These are phyloP conservation scores for Ips nitidus DNA, from an alignment of 1,140 invertebrate genomes.

Conservation along the genomic window DNA sequence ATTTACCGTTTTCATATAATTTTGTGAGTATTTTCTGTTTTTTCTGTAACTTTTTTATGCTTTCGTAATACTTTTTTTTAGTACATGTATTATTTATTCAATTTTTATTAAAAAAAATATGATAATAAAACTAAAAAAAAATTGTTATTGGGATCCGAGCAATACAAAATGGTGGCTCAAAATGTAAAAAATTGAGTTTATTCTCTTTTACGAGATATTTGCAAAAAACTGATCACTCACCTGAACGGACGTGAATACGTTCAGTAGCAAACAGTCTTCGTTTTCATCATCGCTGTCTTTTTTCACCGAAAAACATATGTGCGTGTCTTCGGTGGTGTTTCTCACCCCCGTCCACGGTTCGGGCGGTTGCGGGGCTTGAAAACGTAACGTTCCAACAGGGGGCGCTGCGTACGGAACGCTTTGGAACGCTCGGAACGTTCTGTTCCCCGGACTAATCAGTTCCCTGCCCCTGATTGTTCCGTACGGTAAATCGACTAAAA, in stretches of 20 bases:
- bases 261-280: constrained; percentile 27
- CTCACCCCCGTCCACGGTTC: constrained; percentile 12
- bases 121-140: too few species aligned
- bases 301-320: constrained; percentile 27
- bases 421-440: constrained; percentile 24
- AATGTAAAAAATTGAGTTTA: too few species aligned
- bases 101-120: too few species aligned
- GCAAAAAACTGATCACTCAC: too few species aligned
- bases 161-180: too few species aligned
- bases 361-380: constrained; percentile 23
- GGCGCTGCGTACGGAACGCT: constrained; percentile 25
- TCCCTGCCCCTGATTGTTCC: constrained; percentile 13
- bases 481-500: constrained; percentile 21
- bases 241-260: constrained; percentile 10
- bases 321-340: constrained; percentile 16
- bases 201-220: too few species aligned
- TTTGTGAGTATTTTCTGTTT: too few species aligned
- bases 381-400: constrained; percentile 18
- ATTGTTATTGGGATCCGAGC: too few species aligned
- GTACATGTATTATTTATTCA: too few species aligned
- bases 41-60: too few species aligned
- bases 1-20: too few species aligned
- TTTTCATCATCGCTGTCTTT: constrained; percentile 28
- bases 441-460: constrained; percentile 5
- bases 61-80: too few species aligned